A percentile compares a stretch with the other conserved stretches of the same genome.
Evolutionary conservation across 2,797 vertebrate genomes (phyloP).

Genomic region (Phoebastria nigripes): DNA sequence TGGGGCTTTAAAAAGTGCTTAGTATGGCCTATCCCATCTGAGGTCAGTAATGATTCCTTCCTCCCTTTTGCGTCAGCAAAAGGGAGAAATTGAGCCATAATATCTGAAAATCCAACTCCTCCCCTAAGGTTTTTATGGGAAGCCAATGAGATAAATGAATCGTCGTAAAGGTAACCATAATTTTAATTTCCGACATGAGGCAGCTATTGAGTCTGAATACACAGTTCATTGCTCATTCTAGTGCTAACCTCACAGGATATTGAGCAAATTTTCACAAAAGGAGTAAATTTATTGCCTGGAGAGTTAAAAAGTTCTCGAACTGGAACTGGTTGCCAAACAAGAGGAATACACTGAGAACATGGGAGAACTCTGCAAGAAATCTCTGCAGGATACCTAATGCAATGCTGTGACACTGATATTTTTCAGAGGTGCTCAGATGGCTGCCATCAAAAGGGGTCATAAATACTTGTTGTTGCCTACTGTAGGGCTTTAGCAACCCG

Average conservation of each 20-base stretch:
- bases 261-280: background rate
- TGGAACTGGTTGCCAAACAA: background rate
- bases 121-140: background rate
- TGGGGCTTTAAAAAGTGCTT: background rate
- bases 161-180: background rate
- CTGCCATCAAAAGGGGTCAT: background rate
- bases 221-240: background rate
- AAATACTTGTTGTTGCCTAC: background rate
- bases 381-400: background rate
- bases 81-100: background rate
- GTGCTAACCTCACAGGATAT: background rate
- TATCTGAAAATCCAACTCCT: background rate
- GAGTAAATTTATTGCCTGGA: background rate
- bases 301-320: background rate
- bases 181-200: conserved; percentile 1
- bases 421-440: background rate
- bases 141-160: background rate
- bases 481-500: background rate
- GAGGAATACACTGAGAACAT: background rate
- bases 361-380: background rate
- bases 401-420: background rate
- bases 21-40: background rate
- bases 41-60: background rate
- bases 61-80: background rate
- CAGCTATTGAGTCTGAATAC: background rate